phyloP scores from a whole-genome alignment of 2,888 invertebrate genomes.

The Drosophila suboccidentalis region DNA sequence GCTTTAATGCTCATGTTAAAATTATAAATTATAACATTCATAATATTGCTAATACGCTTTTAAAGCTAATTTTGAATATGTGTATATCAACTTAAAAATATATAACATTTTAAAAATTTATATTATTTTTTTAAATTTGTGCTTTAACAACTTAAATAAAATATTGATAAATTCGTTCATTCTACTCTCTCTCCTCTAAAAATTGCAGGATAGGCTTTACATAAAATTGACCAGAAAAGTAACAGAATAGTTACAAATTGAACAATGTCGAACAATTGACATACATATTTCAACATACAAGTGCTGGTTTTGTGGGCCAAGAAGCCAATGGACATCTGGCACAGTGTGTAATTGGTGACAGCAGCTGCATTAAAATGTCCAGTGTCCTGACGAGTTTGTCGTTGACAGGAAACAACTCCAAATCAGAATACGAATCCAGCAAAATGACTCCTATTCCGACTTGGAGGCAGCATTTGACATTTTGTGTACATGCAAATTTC shows the following conservation, averaged over 20 bases:
- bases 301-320: constrained; percentile 17
- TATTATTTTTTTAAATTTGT: no score
- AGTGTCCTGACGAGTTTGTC: constrained; percentile 20
- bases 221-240: not conserved
- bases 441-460: not conserved
- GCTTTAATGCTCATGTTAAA: no score
- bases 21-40: no score
- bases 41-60: no score
- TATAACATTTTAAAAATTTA: no score
- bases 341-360: constrained; percentile 44
- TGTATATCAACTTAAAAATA: no score
- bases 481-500: constrained; percentile 56
- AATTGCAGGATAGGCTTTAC: not conserved
- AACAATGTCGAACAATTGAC: constrained; percentile 11
- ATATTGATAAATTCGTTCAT: not conserved
- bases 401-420: constrained; percentile 39
- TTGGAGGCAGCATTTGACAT: constrained; percentile 28
- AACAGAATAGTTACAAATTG: constrained; percentile 14
- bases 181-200: not conserved
- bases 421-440: constrained; percentile 15
- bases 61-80: no score
- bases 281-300: constrained; percentile 23
- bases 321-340: constrained; percentile 18
- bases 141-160: not conserved
- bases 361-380: constrained; percentile 39